These are phyloP conservation scores for Trachelipus rathkii DNA, from an alignment of 1,140 invertebrate species.

Conservation along the genomic window DNA sequence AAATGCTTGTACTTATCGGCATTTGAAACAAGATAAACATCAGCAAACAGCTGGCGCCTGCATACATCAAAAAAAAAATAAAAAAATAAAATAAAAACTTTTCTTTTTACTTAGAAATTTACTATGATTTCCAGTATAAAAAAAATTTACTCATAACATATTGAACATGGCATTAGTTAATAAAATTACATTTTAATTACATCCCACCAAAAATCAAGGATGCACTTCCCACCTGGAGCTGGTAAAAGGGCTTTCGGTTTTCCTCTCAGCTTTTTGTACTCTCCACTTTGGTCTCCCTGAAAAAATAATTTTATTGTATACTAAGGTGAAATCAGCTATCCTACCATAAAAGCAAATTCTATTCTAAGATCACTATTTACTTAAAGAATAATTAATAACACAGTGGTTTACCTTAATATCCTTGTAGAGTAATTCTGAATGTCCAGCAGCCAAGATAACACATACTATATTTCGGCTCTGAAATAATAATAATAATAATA, in stretches of 20 bases:
- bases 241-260: constrained; percentile 45
- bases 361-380: neutral
- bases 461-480: neutral
- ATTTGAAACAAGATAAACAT: constrained; percentile 49
- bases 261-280: constrained; percentile 39
- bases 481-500: neutral
- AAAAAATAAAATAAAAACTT: constrained; percentile 27
- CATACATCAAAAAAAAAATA: constrained; percentile 24
- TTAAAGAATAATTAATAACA: neutral
- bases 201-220: constrained; percentile 46
- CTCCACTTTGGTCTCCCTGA: constrained; percentile 35
- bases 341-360: neutral
- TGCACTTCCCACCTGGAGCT: constrained; percentile 39
- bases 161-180: neutral
- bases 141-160: neutral
- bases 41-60: constrained; percentile 47
- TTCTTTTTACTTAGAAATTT: neutral
- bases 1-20: constrained; percentile 50
- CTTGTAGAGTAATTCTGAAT: neutral
- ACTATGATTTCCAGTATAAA: neutral
- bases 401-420: neutral
- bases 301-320: neutral
- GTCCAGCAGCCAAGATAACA: neutral
- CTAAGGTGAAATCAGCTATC: neutral
- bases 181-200: constrained; percentile 37